phyloP scores from a whole-genome alignment of 2,113 vertebrate species.

The Cynoglossus semilaevis region DNA sequence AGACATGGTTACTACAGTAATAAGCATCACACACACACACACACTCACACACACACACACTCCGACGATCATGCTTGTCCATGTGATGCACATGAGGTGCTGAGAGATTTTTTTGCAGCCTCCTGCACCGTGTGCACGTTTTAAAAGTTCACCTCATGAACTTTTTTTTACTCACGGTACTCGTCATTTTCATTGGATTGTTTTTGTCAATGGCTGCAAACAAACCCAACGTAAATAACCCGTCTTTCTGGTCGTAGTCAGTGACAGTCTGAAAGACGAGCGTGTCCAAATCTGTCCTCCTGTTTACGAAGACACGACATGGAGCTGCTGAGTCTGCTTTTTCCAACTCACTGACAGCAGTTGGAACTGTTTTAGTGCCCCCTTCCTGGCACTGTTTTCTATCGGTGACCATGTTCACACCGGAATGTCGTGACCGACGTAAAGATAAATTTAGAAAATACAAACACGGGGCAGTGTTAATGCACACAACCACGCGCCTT shows the following conservation, averaged over 20 bases:
- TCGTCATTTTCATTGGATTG: slow-evolving; percentile 30
- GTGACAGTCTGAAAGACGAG: too few relatives aligned
- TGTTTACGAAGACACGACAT: too few relatives aligned
- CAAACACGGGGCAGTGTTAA: too few relatives aligned
- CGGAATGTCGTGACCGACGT: too few relatives aligned
- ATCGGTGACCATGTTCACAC: too few relatives aligned
- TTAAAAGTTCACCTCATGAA: slow-evolving; percentile 38
- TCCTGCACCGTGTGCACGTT: slow-evolving; percentile 52
- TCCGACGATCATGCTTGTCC: slow-evolving; percentile 6
- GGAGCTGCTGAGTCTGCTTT: background rate
- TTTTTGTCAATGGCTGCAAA: background rate
- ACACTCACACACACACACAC: background rate
- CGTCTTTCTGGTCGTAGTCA: background rate
- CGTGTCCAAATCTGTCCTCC: too few relatives aligned
- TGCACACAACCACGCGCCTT: too few relatives aligned
- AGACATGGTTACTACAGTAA: too few relatives aligned
- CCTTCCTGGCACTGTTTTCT: too few relatives aligned
- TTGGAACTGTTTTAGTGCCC: too few relatives aligned
- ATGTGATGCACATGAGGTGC: slow-evolving; percentile 39
- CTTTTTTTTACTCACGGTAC: slow-evolving; percentile 26
- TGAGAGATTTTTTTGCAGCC: slow-evolving; percentile 35
- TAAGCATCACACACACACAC: background rate
- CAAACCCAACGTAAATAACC: slow-evolving; percentile 1
- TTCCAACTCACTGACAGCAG: background rate
- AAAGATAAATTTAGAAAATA: too few relatives aligned